Evolutionary conservation across 1,140 invertebrate species (phyloP).

Genomic region (Drosophila baimaii): DNA sequence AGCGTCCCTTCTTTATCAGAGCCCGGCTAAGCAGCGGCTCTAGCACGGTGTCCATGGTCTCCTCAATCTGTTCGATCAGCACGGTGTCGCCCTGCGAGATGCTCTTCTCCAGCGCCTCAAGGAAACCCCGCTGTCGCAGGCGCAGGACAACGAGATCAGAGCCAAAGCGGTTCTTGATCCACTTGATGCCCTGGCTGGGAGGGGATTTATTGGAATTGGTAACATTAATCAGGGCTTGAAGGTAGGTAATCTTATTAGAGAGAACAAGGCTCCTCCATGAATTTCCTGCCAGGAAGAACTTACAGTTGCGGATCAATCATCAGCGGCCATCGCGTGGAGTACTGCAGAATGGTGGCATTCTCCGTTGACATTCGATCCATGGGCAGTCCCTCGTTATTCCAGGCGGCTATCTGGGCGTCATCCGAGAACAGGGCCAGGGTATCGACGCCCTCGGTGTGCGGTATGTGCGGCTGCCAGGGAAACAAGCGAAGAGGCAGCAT

Average conservation of each 20-base stretch:
- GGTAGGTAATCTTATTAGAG: not conserved
- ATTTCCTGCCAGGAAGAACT: slow-evolving; percentile 17
- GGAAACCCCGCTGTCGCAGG: slow-evolving; percentile 92
- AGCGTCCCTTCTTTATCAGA: slow-evolving; percentile 93
- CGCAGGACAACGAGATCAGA: slow-evolving; percentile 90
- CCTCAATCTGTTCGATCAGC: slow-evolving; percentile 95
- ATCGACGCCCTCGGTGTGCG: slow-evolving; percentile 92
- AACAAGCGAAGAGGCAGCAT: slow-evolving; percentile 1
- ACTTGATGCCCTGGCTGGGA: slow-evolving; percentile 94
- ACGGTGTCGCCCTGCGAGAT: slow-evolving; percentile 91
- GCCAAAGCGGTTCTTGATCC: slow-evolving; percentile 96
- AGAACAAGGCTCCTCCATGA: not conserved
- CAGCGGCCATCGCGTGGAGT: slow-evolving; percentile 96
- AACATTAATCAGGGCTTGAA: no score
- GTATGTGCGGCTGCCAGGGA: slow-evolving; percentile 88
- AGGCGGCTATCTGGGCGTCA: slow-evolving; percentile 95
- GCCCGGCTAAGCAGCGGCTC: slow-evolving; percentile 95
- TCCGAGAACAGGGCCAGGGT: slow-evolving; percentile 93
- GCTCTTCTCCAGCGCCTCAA: slow-evolving; percentile 93
- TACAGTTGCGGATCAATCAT: slow-evolving; percentile 96
- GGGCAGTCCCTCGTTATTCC: slow-evolving; percentile 98
- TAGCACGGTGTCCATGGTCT: slow-evolving; percentile 94
- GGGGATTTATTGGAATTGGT: not conserved
- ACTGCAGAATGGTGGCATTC: slow-evolving; percentile 96
- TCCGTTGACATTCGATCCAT: slow-evolving; percentile 97